Percentiles rank a stretch among this genome's conserved stretches.
phyloP scores from a whole-genome alignment of 2,113 vertebrate species.

The Rhodinocichla rosea region DNA sequence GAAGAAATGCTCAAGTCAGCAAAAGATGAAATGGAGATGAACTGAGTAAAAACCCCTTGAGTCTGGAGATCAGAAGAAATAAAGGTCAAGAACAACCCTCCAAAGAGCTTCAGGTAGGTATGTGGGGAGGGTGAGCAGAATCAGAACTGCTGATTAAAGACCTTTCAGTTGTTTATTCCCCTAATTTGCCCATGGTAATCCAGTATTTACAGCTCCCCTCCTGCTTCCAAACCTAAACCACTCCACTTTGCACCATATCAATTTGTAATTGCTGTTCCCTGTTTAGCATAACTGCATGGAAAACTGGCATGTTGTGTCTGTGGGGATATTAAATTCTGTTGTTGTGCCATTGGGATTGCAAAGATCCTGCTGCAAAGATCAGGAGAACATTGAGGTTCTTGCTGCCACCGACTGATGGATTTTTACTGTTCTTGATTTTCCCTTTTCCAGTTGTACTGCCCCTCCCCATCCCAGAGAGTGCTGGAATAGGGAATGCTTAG shows the following conservation, averaged over 20 bases:
- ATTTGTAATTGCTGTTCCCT: not conserved
- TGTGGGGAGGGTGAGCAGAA: not conserved
- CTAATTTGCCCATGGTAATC: not conserved
- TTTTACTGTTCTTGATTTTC: not conserved
- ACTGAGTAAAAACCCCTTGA: not conserved
- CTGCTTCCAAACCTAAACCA: not conserved
- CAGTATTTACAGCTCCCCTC: not conserved
- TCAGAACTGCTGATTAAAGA: not conserved
- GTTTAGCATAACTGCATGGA: not conserved
- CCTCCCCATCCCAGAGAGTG: not conserved
- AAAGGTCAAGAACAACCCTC: not conserved
- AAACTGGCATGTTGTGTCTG: not conserved
- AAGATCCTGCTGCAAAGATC: not conserved
- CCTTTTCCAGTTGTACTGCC: not conserved
- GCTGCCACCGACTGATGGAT: not conserved
- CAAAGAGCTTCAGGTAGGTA: not conserved
- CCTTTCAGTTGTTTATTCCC: not conserved
- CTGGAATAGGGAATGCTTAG: not conserved
- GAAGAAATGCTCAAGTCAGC: not conserved
- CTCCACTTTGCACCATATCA: fast-evolving
- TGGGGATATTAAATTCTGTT: not conserved
- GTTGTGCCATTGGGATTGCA: not conserved
- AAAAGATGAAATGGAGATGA: not conserved
- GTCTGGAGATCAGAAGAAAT: not conserved
- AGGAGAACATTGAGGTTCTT: not conserved